Evolutionary conservation across 2,797 vertebrate species (phyloP), one percentile per base, ranked within the genome.

Genomic region (Pelochelys cantorii): DNA sequence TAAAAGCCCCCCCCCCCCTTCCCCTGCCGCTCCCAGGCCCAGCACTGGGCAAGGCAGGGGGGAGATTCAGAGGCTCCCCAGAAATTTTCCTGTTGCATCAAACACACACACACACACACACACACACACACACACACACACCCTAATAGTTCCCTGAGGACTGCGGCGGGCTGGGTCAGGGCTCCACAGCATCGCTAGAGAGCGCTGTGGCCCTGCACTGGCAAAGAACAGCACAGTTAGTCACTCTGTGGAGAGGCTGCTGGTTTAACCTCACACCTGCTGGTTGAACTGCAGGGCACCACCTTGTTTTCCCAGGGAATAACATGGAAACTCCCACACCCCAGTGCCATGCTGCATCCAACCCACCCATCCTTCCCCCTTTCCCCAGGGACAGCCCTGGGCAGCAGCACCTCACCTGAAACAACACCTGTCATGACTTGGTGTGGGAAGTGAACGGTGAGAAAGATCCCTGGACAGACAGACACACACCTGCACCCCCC

Each of bases 391-490:
- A 71, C 9, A 9, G 17, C 4, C 17, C 17, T 4, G 5, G 65
- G 62, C 31, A n/a, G 65, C n/a, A 20, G n/a, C n/a, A 34, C n/a
- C 96, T 97, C 56, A 99, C 99, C 99, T 98, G 98, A 97, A 81
- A 99, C 96, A 54, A 99, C 98, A 57, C 99, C 99, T 25, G 98
- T 98, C 6, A 99, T 88, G 65, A 99, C 99, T 95, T 99, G 99
- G 92, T 99, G 99, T 25, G 99, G 99, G 87, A 99, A 99, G 95
- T 99, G 99, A 48, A 99, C 99, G 0, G 98, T 98, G 2, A 99
- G 98, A 95, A 98, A 99, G 92, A 99, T 98, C 89, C 42, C 99
- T 97, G 22, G 99, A 99, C 93, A 99, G 97, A 91, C 99, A 99
- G 57, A 99, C 99, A 4, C 98, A 98, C 93, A 98, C 97, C 96